These are phyloP conservation scores for Siniperca chuatsi DNA, from an alignment of 2,113 vertebrate species.

Conservation along the genomic window DNA sequence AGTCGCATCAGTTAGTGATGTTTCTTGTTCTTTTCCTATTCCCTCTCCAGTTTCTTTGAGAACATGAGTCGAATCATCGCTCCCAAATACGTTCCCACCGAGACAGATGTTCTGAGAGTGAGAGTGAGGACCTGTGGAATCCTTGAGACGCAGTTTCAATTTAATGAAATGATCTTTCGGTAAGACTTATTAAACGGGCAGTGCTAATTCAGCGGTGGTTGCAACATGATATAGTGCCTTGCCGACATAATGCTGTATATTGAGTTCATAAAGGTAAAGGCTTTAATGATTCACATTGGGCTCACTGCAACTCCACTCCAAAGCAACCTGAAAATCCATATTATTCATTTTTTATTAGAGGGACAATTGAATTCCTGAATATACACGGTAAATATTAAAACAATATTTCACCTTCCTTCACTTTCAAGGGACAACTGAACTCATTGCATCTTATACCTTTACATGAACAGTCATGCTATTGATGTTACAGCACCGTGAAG, in stretches of 20 bases:
- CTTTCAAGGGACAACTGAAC: not conserved
- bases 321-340: not conserved
- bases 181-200: conserved; percentile 52
- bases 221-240: not conserved
- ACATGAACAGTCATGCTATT: not conserved
- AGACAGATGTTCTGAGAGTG: conserved; percentile 81
- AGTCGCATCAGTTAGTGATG: not conserved
- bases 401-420: conserved; percentile 18
- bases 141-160: conserved; percentile 83
- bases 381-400: conserved; percentile 14
- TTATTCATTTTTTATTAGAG: not conserved
- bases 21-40: not conserved
- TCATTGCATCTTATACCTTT: not conserved
- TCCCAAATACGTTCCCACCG: conserved; percentile 81
- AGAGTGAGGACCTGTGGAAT: conserved; percentile 83
- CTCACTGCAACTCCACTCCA: not conserved
- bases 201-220: not conserved
- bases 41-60: conserved; percentile 80
- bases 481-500: not conserved
- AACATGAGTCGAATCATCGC: conserved; percentile 82
- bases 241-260: not conserved
- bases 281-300: not conserved
- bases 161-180: conserved; percentile 77
- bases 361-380: not conserved
- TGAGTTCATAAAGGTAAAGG: not conserved